Evolutionary conservation across 2,113 vertebrate genomes (phyloP).

Genomic region (Limanda limanda): DNA sequence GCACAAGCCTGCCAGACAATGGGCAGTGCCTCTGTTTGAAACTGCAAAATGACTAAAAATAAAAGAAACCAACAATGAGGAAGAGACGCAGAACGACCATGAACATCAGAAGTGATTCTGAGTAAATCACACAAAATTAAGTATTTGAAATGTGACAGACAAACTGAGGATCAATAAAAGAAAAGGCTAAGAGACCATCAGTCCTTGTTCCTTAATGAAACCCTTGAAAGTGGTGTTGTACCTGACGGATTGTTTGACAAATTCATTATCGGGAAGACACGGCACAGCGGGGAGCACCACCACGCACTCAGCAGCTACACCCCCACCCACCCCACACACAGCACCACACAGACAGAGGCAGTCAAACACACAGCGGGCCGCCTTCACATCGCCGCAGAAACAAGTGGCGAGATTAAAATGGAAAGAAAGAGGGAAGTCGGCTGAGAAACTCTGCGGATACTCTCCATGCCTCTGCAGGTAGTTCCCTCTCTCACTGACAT

Average conservation of each 20-base stretch:
- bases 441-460: constrained; percentile 54
- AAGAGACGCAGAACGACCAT: no score
- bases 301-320: constrained; percentile 31
- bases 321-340: constrained; percentile 21
- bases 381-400: constrained; percentile 61
- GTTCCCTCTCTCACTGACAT: constrained; percentile 23
- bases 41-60: no score
- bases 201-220: constrained; percentile 23
- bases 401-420: constrained; percentile 51
- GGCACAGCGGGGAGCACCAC: constrained; percentile 32
- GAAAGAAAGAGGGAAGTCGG: constrained; percentile 36
- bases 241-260: constrained; percentile 65
- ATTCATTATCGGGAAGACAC: constrained; percentile 62
- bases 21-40: not conserved
- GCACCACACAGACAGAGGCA: constrained; percentile 50
- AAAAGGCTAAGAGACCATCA: not conserved
- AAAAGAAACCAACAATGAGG: no score
- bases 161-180: not conserved
- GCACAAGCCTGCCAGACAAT: not conserved
- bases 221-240: constrained; percentile 11
- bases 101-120: not conserved
- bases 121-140: not conserved
- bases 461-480: not conserved
- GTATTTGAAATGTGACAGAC: not conserved
- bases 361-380: constrained; percentile 72